These are phyloP conservation scores for Cheilosia grossa DNA, from an alignment of 2,888 invertebrate genomes.

Conservation along the genomic window DNA sequence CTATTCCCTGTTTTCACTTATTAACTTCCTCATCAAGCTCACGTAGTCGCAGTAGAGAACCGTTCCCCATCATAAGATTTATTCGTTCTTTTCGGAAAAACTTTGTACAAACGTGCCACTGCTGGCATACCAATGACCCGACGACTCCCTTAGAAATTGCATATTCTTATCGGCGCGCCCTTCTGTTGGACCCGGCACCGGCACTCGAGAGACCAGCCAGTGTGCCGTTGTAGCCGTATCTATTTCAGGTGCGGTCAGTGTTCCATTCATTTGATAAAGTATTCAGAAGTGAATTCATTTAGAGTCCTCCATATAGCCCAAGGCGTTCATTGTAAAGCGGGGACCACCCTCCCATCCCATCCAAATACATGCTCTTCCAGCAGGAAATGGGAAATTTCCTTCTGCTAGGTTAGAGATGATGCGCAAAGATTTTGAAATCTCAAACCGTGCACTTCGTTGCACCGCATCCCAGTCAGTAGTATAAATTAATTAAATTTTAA, in stretches of 20 bases:
- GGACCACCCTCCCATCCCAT: constrained; percentile 7
- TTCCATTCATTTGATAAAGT: constrained; percentile 71
- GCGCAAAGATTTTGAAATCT: constrained; percentile 57
- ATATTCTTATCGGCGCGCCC: constrained; percentile 50
- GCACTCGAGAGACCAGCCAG: constrained; percentile 10
- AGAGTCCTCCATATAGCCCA: constrained; percentile 40
- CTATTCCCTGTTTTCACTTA: constrained; percentile 40
- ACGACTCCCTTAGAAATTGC: constrained; percentile 25
- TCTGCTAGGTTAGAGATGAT: constrained; percentile 29
- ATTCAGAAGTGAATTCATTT: constrained; percentile 72
- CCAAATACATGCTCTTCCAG: neutral
- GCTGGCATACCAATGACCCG: constrained; percentile 31
- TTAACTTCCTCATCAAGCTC: constrained; percentile 54
- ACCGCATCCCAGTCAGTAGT: constrained; percentile 42
- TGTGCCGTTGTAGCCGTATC: constrained; percentile 39
- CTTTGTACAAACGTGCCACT: constrained; percentile 46
- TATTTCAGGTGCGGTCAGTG: constrained; percentile 72
- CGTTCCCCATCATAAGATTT: constrained; percentile 60
- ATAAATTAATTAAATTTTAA: constrained; percentile 73
- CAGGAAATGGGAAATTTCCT: constrained; percentile 60
- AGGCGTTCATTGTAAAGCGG: constrained; percentile 19
- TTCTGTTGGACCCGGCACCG: constrained; percentile 19
- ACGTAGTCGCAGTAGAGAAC: constrained; percentile 46
- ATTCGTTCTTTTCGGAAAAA: constrained; percentile 62
- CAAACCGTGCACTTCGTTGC: constrained; percentile 34